phyloP scores from a whole-genome alignment of 1,140 invertebrate genomes.

The Leptopilina boulardi region DNA sequence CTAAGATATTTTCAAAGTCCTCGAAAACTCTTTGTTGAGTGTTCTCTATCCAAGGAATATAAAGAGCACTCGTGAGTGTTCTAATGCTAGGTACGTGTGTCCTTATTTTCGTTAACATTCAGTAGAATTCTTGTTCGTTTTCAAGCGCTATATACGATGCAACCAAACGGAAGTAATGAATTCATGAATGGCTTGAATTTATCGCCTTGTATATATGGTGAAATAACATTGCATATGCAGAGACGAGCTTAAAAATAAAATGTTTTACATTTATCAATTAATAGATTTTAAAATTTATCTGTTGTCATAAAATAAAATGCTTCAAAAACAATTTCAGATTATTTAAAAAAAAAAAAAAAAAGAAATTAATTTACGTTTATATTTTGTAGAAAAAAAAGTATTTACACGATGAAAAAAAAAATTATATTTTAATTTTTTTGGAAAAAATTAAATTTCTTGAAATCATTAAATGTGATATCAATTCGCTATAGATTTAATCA shows the following conservation, averaged over 20 bases:
- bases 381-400: too few relatives aligned
- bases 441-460: background rate
- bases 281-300: conserved; percentile 34
- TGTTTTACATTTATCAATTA: conserved; percentile 15
- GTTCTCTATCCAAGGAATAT: conserved; percentile 45
- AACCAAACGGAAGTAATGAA: conserved; percentile 69
- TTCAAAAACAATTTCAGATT: background rate
- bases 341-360: background rate
- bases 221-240: conserved; percentile 50
- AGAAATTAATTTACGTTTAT: too few relatives aligned
- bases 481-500: background rate
- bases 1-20: conserved; percentile 50
- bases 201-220: conserved; percentile 67
- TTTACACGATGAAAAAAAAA: too few relatives aligned
- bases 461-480: background rate
- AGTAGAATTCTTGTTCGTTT: conserved; percentile 45
- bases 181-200: conserved; percentile 71
- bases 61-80: conserved; percentile 43
- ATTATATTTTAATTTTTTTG: too few relatives aligned
- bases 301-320: background rate
- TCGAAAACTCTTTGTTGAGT: conserved; percentile 43
- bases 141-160: conserved; percentile 57
- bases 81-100: conserved; percentile 38
- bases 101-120: conserved; percentile 36
- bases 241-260: conserved; percentile 45